Percentiles rank a stretch among this genome's conserved stretches.
Evolutionary conservation across 2,888 invertebrate species (phyloP).

Genomic region (Phania funesta): DNA sequence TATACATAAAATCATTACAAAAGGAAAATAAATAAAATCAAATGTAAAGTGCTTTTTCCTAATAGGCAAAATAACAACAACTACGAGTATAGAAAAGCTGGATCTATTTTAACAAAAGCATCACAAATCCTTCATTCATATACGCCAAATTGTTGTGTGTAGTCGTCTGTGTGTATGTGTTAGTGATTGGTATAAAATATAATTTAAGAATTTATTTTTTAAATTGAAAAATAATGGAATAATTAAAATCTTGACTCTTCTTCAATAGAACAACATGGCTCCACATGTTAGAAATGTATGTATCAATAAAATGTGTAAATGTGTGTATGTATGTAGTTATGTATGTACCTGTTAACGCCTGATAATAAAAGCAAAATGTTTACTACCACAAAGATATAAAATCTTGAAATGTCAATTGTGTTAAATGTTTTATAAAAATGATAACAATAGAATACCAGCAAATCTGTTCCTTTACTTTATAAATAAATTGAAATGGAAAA

Average conservation of each 20-base stretch:
- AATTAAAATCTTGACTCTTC: neutral
- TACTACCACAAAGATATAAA: neutral
- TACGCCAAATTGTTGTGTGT: neutral
- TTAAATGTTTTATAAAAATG: slow-evolving; percentile 1
- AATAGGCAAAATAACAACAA: neutral
- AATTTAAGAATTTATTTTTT: neutral
- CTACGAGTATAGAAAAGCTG: too few relatives aligned
- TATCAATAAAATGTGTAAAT: neutral
- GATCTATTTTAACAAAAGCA: neutral
- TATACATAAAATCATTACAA: neutral
- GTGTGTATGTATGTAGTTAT: neutral
- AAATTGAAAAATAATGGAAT: neutral
- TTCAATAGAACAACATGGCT: neutral
- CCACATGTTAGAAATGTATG: neutral
- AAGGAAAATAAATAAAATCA: neutral
- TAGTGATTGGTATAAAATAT: neutral
- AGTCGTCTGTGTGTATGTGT: neutral
- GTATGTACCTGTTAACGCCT: slow-evolving; percentile 7
- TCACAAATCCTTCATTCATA: neutral
- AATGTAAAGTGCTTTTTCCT: neutral
- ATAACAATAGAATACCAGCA: neutral
- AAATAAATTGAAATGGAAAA: neutral
- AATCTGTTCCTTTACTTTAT: neutral
- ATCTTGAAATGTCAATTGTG: neutral
- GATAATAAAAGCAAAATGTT: slow-evolving; percentile 19